Evolutionary conservation across 2,888 invertebrate species (phyloP).

Genomic region (Podotricha telesiphe): DNA sequence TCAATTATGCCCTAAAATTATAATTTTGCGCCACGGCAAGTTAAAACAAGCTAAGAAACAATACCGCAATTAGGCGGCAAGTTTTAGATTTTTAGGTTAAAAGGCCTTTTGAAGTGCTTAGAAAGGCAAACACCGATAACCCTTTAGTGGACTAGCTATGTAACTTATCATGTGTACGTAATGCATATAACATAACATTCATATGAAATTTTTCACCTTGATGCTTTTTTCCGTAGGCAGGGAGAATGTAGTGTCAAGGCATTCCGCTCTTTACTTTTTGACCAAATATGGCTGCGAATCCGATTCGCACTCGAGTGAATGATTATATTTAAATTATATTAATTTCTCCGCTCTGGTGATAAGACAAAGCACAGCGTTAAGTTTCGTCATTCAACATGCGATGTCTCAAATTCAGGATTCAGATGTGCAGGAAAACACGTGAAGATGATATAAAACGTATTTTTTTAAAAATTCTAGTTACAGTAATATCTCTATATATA

Average conservation of each 20-base stretch:
- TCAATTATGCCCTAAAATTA: conserved; percentile 23
- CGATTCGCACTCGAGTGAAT: no score
- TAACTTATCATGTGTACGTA: conserved; percentile 12
- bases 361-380: no score
- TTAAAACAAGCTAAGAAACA: conserved; percentile 33
- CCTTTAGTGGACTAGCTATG: conserved; percentile 19
- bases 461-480: no score
- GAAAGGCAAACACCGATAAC: conserved; percentile 37
- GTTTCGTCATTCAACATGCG: no score
- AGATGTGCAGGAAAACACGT: no score
- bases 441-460: no score
- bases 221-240: not conserved
- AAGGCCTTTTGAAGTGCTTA: conserved; percentile 34
- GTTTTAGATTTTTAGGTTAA: conserved; percentile 40
- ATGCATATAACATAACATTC: not conserved
- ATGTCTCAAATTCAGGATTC: no score
- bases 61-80: conserved; percentile 40
- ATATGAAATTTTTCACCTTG: not conserved
- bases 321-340: no score
- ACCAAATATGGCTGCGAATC: no score
- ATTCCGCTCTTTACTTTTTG: no score
- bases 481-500: no score
- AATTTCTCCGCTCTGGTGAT: no score
- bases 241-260: not conserved
- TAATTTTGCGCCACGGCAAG: conserved; percentile 18